Evolutionary conservation across 2,797 vertebrate species (phyloP), one percentile per base, ranked within the genome.

Genomic region (Mareca penelope): DNA sequence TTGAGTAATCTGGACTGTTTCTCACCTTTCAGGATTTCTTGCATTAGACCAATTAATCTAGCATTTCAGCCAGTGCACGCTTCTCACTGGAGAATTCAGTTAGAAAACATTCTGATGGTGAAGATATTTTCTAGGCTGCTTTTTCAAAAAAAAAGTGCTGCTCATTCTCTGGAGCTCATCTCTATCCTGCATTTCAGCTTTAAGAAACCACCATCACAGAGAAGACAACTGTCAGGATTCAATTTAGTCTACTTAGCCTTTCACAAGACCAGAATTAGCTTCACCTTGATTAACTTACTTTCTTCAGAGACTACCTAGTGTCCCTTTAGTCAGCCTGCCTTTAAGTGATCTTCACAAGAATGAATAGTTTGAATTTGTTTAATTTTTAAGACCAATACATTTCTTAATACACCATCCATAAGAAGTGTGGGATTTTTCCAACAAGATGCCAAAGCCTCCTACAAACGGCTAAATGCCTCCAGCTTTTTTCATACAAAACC

Each of bases 251-350:
- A 35, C 85, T 88, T 81, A 94, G 73, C 50, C 37, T 39, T 91
- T 72, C 53, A 69, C 67, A 40, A 81, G 35, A 69, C 52, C 87
- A 91, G 89, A 94, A 92, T 94, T 81, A 94, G 82, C 92, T 93
- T 95, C 68, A 91, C 77, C 88, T 90, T 81, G 64, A 93, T 93
- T 93, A 91, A 71, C 85, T 96, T 40, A 28, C 48, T 91, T 88
- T 86, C 78, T 73, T 31, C 39, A 59, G 69, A 79, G 71, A 80
- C 56, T 70, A 33, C n/a, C 76, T 73, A 40, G 52, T 10, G 16
- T 35, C 73, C 85, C n/a, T 67, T 81, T 80, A 69, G 56, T 67
- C 63, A 69, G 61, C 31, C n/a, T 88, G 67, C 28, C 57, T 64
- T 75, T 42, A 37, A 88, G 21, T 53, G 28, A 77, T 65, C 50